Evolutionary conservation across 2,888 invertebrate genomes (phyloP), one percentile per base, ranked within the genome.

Genomic region (Agonopterix alstromeriana): DNA sequence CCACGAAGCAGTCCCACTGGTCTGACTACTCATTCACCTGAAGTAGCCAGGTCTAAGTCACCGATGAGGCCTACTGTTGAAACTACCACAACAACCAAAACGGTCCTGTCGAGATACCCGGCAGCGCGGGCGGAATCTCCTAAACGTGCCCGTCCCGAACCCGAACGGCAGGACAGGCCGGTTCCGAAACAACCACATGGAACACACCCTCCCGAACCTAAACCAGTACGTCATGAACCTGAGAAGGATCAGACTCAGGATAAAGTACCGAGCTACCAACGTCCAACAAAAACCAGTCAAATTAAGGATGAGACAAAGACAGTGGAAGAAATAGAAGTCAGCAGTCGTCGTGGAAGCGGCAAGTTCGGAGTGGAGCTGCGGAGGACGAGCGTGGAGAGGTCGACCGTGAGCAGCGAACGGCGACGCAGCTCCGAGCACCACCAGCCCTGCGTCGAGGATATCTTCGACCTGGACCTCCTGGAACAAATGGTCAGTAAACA

Each of bases 341-440:
- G 89, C 55, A 91, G 81, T 55, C 77, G 90, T 10, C 78, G 88
- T 42, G 86, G 89, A 17, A 88, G 90, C 44, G 90, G 91, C 2
- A 94, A 93, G 65, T 94, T 94, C 65, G 94, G 94, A 36, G 91
- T 94, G 7, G 93, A 92, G 46, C 78, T 93, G 35, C 90, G 90
- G 27, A 86, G 90, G 51, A 91, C 92, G 1, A 90, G 91, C 58
- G 83, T 89, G 8, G 90, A 90, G 54, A 80, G 88, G 54, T 77
- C 82, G 2, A 77, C 85, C 5, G 69, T 71, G n/a, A 86, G 82
- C 54, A 83, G 81, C 49, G 83, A 87, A 56, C 72, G 83, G 48
- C 82, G 89, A 48, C 82, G 85, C 36, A 81, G 86, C 60, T 87
- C 89, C 53, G 89, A 90, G 48, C 87, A 90, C 57, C 70, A 74